Evolutionary conservation across 2,888 invertebrate genomes (phyloP), one percentile per base, ranked within the genome.

Genomic region (Ceratothoa steindachneri): DNA sequence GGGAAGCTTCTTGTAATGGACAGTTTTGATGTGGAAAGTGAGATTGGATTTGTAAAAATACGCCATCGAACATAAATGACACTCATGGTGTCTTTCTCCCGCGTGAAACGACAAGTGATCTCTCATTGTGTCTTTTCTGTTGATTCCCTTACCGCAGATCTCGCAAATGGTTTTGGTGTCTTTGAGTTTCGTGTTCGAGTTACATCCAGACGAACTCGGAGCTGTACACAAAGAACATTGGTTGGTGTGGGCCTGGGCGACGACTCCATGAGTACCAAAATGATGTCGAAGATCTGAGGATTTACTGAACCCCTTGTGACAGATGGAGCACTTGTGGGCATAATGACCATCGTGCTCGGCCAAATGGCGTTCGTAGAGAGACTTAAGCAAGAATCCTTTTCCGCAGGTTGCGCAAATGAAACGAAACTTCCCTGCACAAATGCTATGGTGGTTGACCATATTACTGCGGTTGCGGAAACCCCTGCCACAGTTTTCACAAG

Each of bases 1-100:
- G 4, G 73, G 72, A 19, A 71, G 68, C 7, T 70, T 24, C 7
- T 71, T 29, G 30, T 52, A 30, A 60, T 79, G 79, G 12, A 65
- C 53, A 5, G 69, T 71, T 19, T 69, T 60, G 41, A 76, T 60
- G 30, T 79, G 79, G 31, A 69, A 64, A 19, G 69, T 75, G 27
- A 79, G 51, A 30, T 79, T 79, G n/a, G 73, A 73, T 22, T 75
- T 66, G 68, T 74, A 79, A 30, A 73, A 79, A 68, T 76, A 79
- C 1, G 73, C 30, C 30, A 71, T 52, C 27, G 29, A 12, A 51
- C 79, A 79, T 2, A 76, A 41, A 31, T 53, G 31, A 60, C 79
- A 79, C 12, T 67, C 52, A 67, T 79, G 72, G 31, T 76, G 30
- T 60, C 73, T 69, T n/a, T 52, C 71, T 66, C 73, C 74, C 5